A percentile compares a stretch with the other conserved stretches of the same genome.
phyloP scores from a whole-genome alignment of 2,797 vertebrate species.

The Oceanodroma leucorhoa region DNA sequence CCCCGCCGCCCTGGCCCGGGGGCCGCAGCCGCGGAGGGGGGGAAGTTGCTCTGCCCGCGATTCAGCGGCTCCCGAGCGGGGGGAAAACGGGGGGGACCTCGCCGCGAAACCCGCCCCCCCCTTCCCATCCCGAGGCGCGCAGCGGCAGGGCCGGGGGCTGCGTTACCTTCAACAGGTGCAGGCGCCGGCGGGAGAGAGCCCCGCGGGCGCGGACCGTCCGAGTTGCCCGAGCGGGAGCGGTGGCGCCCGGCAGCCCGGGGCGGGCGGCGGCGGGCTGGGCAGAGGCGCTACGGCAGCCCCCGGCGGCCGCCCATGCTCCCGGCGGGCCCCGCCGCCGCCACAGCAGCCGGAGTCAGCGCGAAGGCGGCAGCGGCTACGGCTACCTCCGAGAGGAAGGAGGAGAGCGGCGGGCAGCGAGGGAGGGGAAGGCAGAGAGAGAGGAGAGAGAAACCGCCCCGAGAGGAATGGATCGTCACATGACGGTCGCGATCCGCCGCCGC shows the following conservation, averaged over 20 bases:
- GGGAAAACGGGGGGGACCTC: neutral
- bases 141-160: neutral
- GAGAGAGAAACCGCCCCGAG: neutral
- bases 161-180: constrained; percentile 63
- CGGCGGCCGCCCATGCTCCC: constrained; percentile 9
- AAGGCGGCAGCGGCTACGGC: constrained; percentile 9
- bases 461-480: constrained; percentile 41
- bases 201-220: neutral
- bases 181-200: neutral
- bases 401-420: neutral
- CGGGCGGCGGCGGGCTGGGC: neutral
- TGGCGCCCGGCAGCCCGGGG: neutral
- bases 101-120: neutral
- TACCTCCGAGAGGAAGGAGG: constrained; percentile 14
- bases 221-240: neutral
- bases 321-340: neutral
- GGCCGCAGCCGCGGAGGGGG: too few species aligned
- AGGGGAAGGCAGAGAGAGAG: neutral
- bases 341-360: neutral
- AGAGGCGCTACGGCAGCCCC: constrained; percentile 5
- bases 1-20: neutral
- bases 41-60: neutral
- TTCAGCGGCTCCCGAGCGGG: neutral
- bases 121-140: neutral
- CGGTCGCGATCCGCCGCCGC: constrained; percentile 26